These are phyloP conservation scores for Pollenia griseotomentosa DNA, from an alignment of 2,888 invertebrate species.

Conservation along the genomic window DNA sequence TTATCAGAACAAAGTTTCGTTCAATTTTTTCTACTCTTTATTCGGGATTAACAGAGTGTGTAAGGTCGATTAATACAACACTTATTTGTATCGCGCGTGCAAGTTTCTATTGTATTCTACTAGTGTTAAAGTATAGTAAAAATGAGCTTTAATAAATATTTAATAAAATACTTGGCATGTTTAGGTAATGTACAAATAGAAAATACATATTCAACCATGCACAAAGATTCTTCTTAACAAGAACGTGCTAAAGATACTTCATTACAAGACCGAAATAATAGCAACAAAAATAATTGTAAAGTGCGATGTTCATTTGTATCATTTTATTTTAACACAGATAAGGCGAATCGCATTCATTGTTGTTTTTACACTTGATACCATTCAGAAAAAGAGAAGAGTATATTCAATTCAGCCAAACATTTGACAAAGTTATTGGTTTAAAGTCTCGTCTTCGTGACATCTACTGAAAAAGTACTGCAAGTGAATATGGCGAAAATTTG, in stretches of 20 bases:
- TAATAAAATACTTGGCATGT: neutral
- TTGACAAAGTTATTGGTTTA: too few relatives aligned
- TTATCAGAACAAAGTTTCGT: too few relatives aligned
- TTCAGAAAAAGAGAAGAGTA: too few relatives aligned
- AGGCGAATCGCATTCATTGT: neutral
- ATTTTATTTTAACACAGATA: neutral
- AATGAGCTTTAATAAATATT: constrained; percentile 25
- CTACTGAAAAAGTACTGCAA: too few relatives aligned
- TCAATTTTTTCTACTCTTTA: too few relatives aligned
- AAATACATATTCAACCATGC: neutral
- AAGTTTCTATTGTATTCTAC: neutral
- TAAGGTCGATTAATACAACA: too few relatives aligned
- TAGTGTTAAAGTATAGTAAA: constrained; percentile 16
- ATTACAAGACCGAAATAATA: constrained; percentile 13
- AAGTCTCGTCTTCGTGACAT: too few relatives aligned
- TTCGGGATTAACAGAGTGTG: too few relatives aligned
- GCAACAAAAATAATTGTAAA: neutral
- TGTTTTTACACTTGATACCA: neutral
- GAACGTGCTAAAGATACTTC: constrained; percentile 34
- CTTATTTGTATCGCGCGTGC: too few relatives aligned
- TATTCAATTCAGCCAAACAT: too few relatives aligned
- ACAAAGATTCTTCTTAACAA: neutral
- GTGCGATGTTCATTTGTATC: constrained; percentile 29
- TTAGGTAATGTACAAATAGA: constrained; percentile 1
- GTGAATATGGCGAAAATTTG: too few relatives aligned